Evolutionary conservation across 2,888 invertebrate species (phyloP).

Genomic region (Allacma fusca): DNA sequence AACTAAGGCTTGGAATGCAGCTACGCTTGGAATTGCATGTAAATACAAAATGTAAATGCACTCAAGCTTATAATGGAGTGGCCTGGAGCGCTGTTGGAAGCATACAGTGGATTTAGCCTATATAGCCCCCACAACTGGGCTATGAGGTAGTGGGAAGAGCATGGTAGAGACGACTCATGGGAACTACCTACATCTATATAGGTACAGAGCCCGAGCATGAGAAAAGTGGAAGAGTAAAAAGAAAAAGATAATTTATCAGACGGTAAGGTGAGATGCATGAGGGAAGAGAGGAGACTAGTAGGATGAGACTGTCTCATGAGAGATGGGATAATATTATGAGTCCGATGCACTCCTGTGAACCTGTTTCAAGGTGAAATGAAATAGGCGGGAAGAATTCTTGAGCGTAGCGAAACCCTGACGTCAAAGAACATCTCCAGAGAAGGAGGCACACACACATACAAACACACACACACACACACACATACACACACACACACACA

Average conservation of each 20-base stretch:
- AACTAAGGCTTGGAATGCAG: neutral
- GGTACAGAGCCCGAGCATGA: neutral
- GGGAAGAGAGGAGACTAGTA: neutral
- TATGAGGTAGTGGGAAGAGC: no score
- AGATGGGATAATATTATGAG: neutral
- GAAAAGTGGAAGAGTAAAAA: neutral
- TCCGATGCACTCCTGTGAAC: conserved; percentile 39
- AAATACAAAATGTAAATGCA: no score
- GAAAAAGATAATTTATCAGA: conserved; percentile 29
- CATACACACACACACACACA: no score
- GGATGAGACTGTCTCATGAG: conserved; percentile 22
- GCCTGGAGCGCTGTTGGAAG: no score
- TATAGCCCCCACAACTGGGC: no score
- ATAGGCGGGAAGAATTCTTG: conserved; percentile 41
- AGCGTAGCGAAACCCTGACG: conserved; percentile 34
- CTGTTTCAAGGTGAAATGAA: conserved; percentile 42
- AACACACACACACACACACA: no score
- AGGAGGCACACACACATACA: neutral
- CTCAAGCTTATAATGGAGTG: no score
- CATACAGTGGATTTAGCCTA: no score
- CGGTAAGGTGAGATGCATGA: conserved; percentile 21
- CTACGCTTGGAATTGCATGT: no score
- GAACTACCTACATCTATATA: neutral
- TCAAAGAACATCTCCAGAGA: conserved; percentile 31
- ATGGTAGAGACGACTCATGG: neutral